Conservation (phyloP, 2,113 vertebrate species). For the Sapayoa aenigma region DNA sequence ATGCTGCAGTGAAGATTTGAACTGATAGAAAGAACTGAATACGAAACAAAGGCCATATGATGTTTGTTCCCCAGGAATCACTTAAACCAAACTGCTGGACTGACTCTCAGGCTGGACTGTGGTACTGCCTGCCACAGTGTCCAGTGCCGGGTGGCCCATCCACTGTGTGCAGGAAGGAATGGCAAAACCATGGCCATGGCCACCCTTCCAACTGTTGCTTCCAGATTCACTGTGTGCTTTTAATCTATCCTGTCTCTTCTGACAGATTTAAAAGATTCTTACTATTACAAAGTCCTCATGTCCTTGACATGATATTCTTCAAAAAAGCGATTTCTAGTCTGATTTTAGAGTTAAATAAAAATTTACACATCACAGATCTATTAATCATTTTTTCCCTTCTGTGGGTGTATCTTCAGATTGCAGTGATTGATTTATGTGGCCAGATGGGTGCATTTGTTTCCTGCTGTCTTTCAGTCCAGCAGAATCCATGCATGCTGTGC, state of each 20-base stretch:
- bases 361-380: constrained; percentile 55
- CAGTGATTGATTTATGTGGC: constrained; percentile 65
- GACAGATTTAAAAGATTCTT: constrained; percentile 9
- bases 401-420: constrained; percentile 57
- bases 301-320: constrained; percentile 23
- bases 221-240: background rate
- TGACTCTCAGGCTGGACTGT: background rate
- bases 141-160: background rate
- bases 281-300: background rate
- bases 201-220: background rate
- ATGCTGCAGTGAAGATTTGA: background rate
- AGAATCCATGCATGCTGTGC: constrained; percentile 41
- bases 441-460: constrained; percentile 67
- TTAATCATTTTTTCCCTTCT: constrained; percentile 59
- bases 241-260: background rate
- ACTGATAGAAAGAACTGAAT: background rate
- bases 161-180: rapidly evolving
- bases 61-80: rapidly evolving
- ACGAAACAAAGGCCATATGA: rapidly evolving
- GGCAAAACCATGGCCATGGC: background rate
- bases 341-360: constrained; percentile 59
- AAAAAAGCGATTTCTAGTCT: background rate
- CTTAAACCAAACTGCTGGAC: background rate
- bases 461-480: constrained; percentile 59
- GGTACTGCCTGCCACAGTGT: rapidly evolving